These are phyloP conservation scores for Lagodon rhomboides DNA, from an alignment of 2,797 vertebrate species.

Conservation along the genomic window DNA sequence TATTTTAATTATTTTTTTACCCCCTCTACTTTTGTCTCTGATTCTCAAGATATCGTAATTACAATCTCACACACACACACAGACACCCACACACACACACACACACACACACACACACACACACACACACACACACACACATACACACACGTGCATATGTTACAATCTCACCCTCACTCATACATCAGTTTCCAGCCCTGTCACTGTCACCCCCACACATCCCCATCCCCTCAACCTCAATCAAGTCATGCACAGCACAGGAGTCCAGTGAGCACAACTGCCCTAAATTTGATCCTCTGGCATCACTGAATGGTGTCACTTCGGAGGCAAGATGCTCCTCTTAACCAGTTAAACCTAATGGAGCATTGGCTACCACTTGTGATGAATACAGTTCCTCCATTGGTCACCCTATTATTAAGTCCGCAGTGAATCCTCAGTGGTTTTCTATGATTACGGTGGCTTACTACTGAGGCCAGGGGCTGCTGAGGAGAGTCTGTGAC, in stretches of 20 bases:
- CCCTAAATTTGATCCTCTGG: constrained; percentile 84
- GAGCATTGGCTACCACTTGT: constrained; percentile 52
- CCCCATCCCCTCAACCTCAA: constrained; percentile 66
- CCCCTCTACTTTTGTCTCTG: constrained; percentile 70
- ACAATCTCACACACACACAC: constrained; percentile 47
- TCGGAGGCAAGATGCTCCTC: constrained; percentile 47
- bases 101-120: neutral
- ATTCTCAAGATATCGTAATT: constrained; percentile 66
- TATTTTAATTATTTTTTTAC: constrained; percentile 54
- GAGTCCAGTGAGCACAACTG: constrained; percentile 87
- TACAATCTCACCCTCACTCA: constrained; percentile 64
- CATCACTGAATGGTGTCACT: constrained; percentile 61
- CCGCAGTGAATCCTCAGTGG: constrained; percentile 59
- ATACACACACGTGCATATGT: constrained; percentile 30
- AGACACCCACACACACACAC: constrained; percentile 21
- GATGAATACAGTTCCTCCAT: constrained; percentile 54
- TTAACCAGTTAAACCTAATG: constrained; percentile 37
- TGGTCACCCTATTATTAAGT: constrained; percentile 52
- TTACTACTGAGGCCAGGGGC: constrained; percentile 69
- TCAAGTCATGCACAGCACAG: constrained; percentile 69
- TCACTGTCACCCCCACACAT: constrained; percentile 69
- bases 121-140: constrained; percentile 32
- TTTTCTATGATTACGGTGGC: constrained; percentile 59
- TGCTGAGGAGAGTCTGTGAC: constrained; percentile 72
- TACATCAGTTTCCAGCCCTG: constrained; percentile 73